Percentiles rank a stretch among this genome's conserved stretches.
These are phyloP conservation scores for Trochalopteron elliotii DNA, from an alignment of 2,113 vertebrate species.

Conservation along the genomic window DNA sequence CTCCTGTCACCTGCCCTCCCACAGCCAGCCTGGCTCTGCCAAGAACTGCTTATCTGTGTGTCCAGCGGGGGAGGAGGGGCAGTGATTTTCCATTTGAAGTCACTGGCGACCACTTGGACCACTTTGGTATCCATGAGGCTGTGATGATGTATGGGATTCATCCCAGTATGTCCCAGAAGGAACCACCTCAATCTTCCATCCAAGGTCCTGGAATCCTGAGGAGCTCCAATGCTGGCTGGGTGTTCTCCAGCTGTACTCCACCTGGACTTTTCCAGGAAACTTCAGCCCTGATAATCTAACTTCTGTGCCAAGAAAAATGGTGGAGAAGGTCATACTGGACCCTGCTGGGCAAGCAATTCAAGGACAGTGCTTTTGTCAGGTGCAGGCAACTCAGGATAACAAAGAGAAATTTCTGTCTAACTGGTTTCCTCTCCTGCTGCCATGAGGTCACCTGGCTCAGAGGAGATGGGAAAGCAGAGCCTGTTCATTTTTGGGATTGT, in stretches of 20 bases:
- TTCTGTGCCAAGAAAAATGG: background rate
- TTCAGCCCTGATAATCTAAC: background rate
- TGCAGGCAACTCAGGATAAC: fast-evolving
- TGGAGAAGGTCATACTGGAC: background rate
- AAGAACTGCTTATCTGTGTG: background rate
- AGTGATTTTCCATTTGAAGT: background rate
- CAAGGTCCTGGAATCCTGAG: background rate
- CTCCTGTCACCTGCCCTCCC: fast-evolving
- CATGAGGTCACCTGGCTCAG: fast-evolving
- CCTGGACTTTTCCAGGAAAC: background rate
- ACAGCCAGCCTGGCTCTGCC: background rate
- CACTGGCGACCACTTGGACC: background rate
- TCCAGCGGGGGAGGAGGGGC: fast-evolving
- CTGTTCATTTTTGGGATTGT: background rate
- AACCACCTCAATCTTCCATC: background rate
- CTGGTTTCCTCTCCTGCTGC: background rate
- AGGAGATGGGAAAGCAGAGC: background rate
- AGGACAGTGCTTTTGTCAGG: background rate
- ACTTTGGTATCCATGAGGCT: background rate
- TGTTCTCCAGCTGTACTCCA: background rate
- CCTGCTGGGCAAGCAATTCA: background rate
- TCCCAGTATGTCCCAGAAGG: background rate
- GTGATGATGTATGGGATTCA: background rate
- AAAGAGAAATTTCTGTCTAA: fast-evolving
- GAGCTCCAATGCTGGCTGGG: background rate